Base-by-base conservation (phyloP, 2,888 invertebrate genomes). In the Drosophila gaucha region DNA sequence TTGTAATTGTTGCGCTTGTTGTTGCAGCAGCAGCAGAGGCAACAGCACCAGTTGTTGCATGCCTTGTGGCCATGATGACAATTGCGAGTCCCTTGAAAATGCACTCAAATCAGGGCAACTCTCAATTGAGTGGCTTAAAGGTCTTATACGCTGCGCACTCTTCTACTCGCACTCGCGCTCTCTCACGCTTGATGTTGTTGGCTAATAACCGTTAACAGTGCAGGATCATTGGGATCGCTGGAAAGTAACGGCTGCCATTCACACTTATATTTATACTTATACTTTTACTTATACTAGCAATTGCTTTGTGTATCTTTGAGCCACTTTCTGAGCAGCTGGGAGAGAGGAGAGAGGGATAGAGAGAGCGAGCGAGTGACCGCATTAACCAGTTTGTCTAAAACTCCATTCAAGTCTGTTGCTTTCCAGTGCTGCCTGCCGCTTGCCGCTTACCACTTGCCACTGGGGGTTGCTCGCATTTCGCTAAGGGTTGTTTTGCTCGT, bases 221-320 rank as follows among this genome's bases (percentile, higher is more conserved):
- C 54, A 74, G 35, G 74, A 74, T 74, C 78, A 12, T 6, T 46
- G 43, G n/a, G n/a, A n/a, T n/a, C n/a, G n/a, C n/a, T n/a, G n/a
- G n/a, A n/a, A n/a, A n/a, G n/a, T n/a, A n/a, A n/a, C n/a, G n/a
- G n/a, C n/a, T n/a, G n/a, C n/a, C n/a, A n/a, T n/a, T 44, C 12
- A 14, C 30, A 9, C 12, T 44, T 28, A 18, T 18, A 28, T n/a
- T 44, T 28, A 8, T 20, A n/a, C 28, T 30, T 28, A 2, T 20
- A n/a, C 3, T 14, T 14, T 8, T 10, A 10, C 24, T 16, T 38
- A 33, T 35, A 43, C 16, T 14, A 20, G 10, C 10, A 14, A 43
- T 10, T 43, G 47, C 35, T 33, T 36, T 55, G 24, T 58, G 54
- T 44, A 36, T 47, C 18, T 44, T 38, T 54, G 65, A 64, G 59